These are phyloP conservation scores for Eudasyphora cyanicolor DNA, from an alignment of 2,888 invertebrate species.

Conservation along the genomic window DNA sequence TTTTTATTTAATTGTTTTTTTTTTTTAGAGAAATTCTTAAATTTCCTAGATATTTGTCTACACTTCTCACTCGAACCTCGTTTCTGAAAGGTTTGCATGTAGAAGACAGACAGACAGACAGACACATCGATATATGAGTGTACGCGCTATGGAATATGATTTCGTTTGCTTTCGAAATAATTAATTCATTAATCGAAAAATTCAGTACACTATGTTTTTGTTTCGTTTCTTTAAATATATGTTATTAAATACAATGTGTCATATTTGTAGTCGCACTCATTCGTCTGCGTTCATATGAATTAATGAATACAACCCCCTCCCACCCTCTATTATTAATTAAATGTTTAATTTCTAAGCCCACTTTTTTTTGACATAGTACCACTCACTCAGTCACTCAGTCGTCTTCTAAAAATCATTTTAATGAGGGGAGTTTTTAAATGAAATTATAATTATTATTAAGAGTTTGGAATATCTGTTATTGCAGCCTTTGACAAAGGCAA, in stretches of 20 bases:
- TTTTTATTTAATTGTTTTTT: too few relatives aligned
- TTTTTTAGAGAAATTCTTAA: too few relatives aligned
- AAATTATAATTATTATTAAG: too few relatives aligned
- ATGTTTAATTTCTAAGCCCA: constrained; percentile 7
- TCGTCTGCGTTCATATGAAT: too few relatives aligned
- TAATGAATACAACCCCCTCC: not conserved
- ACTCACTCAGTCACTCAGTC: not conserved
- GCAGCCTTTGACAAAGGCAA: too few relatives aligned
- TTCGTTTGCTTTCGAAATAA: not conserved
- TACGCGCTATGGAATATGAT: not conserved
- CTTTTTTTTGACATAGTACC: not conserved
- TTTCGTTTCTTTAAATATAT: constrained; percentile 6
- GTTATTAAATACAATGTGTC: constrained; percentile 5
- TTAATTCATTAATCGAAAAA: constrained; percentile 24
- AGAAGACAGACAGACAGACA: too few relatives aligned
- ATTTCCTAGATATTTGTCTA: too few relatives aligned
- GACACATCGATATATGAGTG: too few relatives aligned
- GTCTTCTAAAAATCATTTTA: too few relatives aligned
- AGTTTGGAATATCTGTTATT: not conserved
- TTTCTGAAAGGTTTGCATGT: too few relatives aligned
- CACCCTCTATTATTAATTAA: too few relatives aligned
- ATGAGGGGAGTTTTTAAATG: not conserved
- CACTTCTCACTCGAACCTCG: too few relatives aligned
- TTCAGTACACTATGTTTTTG: not conserved
- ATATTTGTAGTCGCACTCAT: not conserved